Evolutionary conservation across 2,888 invertebrate species (phyloP), one percentile per base, ranked within the genome.

Genomic region (Strigamia crassipes): DNA sequence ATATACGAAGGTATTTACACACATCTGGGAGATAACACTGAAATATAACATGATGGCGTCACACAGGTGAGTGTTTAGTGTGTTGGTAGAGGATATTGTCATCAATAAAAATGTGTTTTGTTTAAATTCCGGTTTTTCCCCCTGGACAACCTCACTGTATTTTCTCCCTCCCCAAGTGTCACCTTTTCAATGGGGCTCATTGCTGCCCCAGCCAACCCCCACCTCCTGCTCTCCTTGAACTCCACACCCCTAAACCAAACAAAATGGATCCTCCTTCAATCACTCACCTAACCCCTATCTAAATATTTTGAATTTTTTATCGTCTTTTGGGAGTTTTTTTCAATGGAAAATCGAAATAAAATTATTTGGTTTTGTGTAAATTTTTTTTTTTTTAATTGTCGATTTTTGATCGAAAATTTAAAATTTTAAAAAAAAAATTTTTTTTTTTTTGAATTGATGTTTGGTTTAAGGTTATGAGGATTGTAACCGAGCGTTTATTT

Each of bases 31-130:
- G 61, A 23, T 66, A 21, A 66, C 23, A 18, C 51, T 4, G 23
- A 66, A 66, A 23, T 66, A 66, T 66, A 66, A 66, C 61, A 66
- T 12, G 21, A 66, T 66, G 61, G 61, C 61, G 61, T 66, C 61
- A 66, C 61, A 66, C 61, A 66, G 61, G 61, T 66, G 61, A 66
- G 61, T 66, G 61, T 66, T 66, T 66, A 66, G 61, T 66, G 61
- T 66, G 61, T 66, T 66, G 61, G 61, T 66, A 23, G 21, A 66
- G 61, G 61, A 66, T 66, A 23, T 66, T 66, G 61, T 66, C 61
- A 66, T 66, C 61, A 66, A 66, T 66, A 66, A 66, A 66, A 66
- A 66, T 21, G 61, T 66, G 61, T 66, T 66, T 66, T 66, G 61
- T 66, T 66, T 66, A 66, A 66, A 66, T 66, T 66, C 61, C 61